A percentile compares a stretch with the other conserved stretches of the same genome.
Evolutionary conservation across 1,140 invertebrate species (phyloP).

Genomic region (Diuraphis noxia): DNA sequence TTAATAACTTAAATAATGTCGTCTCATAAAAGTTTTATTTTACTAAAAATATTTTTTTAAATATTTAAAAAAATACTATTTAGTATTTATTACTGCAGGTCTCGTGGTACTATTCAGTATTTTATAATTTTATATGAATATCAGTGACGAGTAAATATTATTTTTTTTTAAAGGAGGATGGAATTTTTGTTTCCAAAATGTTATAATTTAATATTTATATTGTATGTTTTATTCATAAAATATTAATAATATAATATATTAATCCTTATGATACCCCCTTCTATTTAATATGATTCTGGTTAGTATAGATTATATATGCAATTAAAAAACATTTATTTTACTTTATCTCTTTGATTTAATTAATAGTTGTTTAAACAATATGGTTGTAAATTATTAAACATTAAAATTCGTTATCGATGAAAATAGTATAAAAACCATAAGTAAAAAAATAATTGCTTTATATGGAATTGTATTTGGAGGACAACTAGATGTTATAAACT

Average conservation of each 20-base stretch:
- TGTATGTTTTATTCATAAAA: neutral
- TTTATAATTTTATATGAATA: neutral
- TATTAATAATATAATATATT: neutral
- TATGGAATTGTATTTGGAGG: slow-evolving; percentile 34
- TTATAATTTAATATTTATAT: neutral
- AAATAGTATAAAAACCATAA: neutral
- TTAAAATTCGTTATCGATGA: neutral
- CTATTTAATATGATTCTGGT: neutral
- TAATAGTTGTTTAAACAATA: neutral
- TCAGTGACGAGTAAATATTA: neutral
- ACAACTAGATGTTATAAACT: neutral
- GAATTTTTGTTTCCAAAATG: neutral
- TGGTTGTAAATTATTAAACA: neutral
- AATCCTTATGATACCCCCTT: neutral
- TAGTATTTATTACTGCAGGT: too few species aligned
- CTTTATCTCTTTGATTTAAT: neutral
- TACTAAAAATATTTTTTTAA: too few species aligned
- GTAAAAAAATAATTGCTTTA: slow-evolving; percentile 2
- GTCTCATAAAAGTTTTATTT: neutral
- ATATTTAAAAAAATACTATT: too few species aligned
- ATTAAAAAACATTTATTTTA: neutral
- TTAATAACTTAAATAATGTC: neutral
- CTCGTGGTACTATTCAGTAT: neutral
- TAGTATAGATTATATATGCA: neutral
- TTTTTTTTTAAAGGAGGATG: neutral